These are phyloP conservation scores for Cryptoprocta ferox DNA, from an alignment of 2,797 vertebrate genomes.

Conservation along the genomic window DNA sequence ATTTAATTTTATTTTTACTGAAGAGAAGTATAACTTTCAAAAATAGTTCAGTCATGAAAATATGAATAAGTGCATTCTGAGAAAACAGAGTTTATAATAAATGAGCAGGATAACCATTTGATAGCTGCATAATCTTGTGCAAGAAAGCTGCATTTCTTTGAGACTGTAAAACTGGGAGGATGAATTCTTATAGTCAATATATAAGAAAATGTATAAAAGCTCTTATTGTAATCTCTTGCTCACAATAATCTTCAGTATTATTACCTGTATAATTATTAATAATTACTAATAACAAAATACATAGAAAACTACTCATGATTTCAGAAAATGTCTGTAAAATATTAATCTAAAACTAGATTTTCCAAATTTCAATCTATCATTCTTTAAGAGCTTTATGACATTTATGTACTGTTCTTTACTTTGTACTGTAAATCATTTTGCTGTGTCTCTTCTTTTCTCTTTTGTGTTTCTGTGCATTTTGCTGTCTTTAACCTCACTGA, in stretches of 20 bases:
- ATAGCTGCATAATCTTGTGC: background rate
- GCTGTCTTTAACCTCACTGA: slow-evolving; percentile 26
- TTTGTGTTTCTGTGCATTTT: background rate
- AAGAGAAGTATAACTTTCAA: slow-evolving; percentile 21
- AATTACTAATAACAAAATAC: background rate
- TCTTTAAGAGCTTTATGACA: background rate
- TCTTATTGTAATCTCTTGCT: background rate
- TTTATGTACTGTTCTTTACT: background rate
- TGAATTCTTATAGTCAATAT: background rate
- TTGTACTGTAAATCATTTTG: background rate
- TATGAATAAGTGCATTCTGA: background rate
- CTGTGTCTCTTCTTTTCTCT: background rate
- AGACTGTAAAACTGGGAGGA: background rate
- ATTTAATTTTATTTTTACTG: slow-evolving; percentile 41
- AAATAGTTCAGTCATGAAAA: background rate
- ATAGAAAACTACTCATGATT: background rate
- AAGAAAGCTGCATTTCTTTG: background rate
- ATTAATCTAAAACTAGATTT: background rate
- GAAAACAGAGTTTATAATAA: slow-evolving; percentile 20
- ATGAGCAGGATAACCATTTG: background rate
- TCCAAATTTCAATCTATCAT: background rate
- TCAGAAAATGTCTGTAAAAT: background rate
- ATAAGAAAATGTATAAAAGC: background rate
- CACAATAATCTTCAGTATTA: background rate
- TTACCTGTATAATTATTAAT: background rate